Base-by-base conservation (phyloP, 2,888 invertebrate genomes). In the Pyrrhia umbra region DNA sequence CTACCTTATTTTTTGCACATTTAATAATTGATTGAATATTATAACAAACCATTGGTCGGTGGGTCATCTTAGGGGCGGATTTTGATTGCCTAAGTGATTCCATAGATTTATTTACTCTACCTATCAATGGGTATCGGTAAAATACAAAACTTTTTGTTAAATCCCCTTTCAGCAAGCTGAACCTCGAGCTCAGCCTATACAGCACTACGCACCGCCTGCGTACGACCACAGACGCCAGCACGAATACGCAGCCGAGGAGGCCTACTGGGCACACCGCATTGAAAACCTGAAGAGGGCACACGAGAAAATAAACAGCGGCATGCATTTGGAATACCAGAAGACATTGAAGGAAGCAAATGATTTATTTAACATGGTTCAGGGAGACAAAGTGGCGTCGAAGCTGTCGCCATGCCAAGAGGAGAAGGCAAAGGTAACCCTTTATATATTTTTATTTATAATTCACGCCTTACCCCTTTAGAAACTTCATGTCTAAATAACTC, bases 371-470 rank as follows among this genome's bases (percentile, higher is more conserved):
- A 27, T 84, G 70, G 88, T 88, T 43, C 85, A 92, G 66, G 80
- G 81, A 74, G 90, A 94, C 68, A 92, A 92, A 87, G 68, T 90
- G 63, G 85, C 80, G 15, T 89, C 79, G 61, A 94, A 93, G 75
- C 67, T 92, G 60, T 89, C 93, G 57, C 95, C 95, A 56, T 95
- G 95, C 77, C 92, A 95, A 75, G 92, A 91, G 34, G 94, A 95
- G 64, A 95, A 94, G 81, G 89, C 91, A 43, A 94, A 94, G 92
- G 95, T 93, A 84, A 65, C n/a, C n/a, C n/a, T n/a, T n/a, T n/a
- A n/a, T n/a, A n/a, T n/a, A n/a, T n/a, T n/a, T n/a, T n/a, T n/a
- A n/a, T n/a, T n/a, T n/a, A n/a, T n/a, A n/a, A n/a, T n/a, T n/a
- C n/a, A n/a, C n/a, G n/a, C n/a, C n/a, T n/a, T n/a, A n/a, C n/a